phyloP scores from a whole-genome alignment of 2,113 vertebrate species.

The Tonatia bakeri region DNA sequence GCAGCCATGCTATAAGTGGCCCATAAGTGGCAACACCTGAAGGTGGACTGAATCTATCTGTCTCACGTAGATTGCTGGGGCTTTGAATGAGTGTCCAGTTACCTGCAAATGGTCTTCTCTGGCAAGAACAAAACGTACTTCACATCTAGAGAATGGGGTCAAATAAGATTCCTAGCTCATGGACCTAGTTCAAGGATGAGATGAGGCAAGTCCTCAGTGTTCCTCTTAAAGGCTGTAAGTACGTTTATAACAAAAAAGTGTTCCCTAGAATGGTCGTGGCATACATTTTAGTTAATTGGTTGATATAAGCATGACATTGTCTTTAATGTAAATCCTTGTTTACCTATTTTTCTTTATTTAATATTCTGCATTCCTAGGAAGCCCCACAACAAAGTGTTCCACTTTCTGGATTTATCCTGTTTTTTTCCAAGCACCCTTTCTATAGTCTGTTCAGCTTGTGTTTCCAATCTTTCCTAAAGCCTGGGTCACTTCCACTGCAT shows the following conservation, averaged over 20 bases:
- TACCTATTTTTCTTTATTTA: neutral
- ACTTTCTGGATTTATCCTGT: neutral
- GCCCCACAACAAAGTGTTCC: neutral
- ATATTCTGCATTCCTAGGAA: neutral
- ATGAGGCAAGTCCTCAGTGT: neutral
- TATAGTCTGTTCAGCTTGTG: neutral
- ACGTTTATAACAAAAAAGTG: neutral
- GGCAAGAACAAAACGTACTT: neutral
- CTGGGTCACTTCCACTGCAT: neutral
- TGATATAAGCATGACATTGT: neutral
- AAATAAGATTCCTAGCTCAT: neutral
- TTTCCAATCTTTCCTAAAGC: constrained; percentile 15
- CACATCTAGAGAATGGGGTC: neutral
- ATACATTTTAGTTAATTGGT: neutral
- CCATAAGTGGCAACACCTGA: accelerated
- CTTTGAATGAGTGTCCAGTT: neutral
- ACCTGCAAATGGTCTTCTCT: neutral
- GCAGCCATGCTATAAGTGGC: neutral
- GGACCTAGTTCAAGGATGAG: neutral
- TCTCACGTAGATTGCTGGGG: neutral
- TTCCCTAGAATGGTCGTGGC: neutral
- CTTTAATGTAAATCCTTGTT: neutral
- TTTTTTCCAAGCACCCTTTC: neutral
- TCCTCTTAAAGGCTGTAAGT: neutral
- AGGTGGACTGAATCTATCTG: neutral